Base-by-base conservation (phyloP, 2,113 vertebrate species). In the Oncorhynchus mykiss region DNA sequence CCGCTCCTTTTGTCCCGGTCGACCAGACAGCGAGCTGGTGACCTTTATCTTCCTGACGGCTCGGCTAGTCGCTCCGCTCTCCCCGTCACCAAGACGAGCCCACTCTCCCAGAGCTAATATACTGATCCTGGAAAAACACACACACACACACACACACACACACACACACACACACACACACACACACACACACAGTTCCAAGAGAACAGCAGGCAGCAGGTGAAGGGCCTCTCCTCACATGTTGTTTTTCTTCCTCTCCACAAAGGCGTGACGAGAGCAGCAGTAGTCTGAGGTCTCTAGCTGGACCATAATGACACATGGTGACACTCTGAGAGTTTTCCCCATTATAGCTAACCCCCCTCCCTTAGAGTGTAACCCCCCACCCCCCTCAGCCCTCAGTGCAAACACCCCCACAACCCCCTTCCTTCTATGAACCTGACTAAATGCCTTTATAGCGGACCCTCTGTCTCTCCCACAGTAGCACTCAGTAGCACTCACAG, bases 11-110 rank as follows among this genome's bases (percentile, higher is more conserved):
- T 86, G 81, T 86, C 65, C 65, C 22, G 31, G 83, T 24, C 69
- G 73, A 87, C 79, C 3, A 14, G 51, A 54, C 51, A 54, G 51
- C 16, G 51, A 54, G 51, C 24, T 16, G 59, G 82, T 80, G 85
- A 88, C 84, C 82, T 88, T 87, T 54, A 54, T 87, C 54, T 74
- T 39, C 67, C 39, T 71, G 74, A 80, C 82, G 1, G 6, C 72
- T 68, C 31, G 12, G 29, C 29, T 48, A 20, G 60, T 51, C 59
- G 18, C 48, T 0, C 5, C 51, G 20, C 51, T 16, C 7, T 5
- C 51, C 51, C 51, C 4, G 14, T 54, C 51, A 54, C 51, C 51
- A 18, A 54, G 49, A 51, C 49, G 49, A 51, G 49, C 49, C 49
- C 54, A 70, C 62, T 67, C 79, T 88, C 72, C 78, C 71, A 81